Evolutionary conservation across 1,140 invertebrate species (phyloP), one percentile per base, ranked within the genome.

Genomic region (Mamestra configurata): DNA sequence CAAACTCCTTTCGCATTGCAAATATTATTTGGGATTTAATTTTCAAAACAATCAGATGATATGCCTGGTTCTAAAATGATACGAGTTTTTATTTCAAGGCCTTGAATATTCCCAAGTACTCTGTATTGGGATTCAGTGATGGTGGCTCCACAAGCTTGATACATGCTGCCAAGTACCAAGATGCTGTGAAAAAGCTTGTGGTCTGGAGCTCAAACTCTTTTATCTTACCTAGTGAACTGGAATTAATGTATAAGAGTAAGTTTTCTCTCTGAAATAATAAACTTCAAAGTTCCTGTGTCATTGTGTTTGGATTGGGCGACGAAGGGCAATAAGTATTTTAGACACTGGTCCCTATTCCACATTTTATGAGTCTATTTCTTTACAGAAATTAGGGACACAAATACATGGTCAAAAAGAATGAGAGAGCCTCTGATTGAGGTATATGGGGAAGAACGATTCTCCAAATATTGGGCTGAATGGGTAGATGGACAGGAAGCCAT

Each of bases 71-170:
- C n/a, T n/a, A n/a, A n/a, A n/a, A n/a, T n/a, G 5, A 3, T 31
- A 31, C 5, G 5, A 31, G 2, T 5, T 3, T 3, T 31, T 31
- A 53, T 51, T 75, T 86, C 91, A 0, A 97, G 95, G 93, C 92
- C 40, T 87, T 98, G 20, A 96, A 96, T 15, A 95, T 97, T 46
- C 84, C 95, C 0, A 97, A 97, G 85, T 98, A 97, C 95, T 98
- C 98, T 0, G 82, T 98, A 0, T 79, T 98, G 31, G 98, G 98
- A 0, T 99, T 98, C 98, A 98, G 97, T 93, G 98, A 98, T 94
- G 98, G 98, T 53, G 98, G 97, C 1, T 98, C 97, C 46, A 97
- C 97, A 7, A 97, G 96, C 4, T 93, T 98, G 55, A 96, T 98
- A 4, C 81, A 98, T 5, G 97, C 98, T 11, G 96, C 96, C 0